These are phyloP conservation scores for Stenopsyche tienmushanensis DNA, from an alignment of 1,140 invertebrate genomes.

Conservation along the genomic window DNA sequence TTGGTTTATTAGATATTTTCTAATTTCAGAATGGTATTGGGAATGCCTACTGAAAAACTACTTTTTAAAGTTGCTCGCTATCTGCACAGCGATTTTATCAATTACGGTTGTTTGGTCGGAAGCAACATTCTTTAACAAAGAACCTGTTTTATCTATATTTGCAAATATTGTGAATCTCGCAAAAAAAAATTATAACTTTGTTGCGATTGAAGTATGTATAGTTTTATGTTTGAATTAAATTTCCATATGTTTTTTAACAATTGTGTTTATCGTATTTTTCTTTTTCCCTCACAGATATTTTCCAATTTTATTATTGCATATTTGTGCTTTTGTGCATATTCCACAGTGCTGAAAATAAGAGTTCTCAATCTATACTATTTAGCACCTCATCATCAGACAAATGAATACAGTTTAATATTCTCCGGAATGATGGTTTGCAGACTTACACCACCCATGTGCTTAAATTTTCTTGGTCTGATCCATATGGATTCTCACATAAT, in stretches of 20 bases:
- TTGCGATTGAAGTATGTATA: slow-evolving; percentile 84
- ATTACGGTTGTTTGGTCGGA: slow-evolving; percentile 97
- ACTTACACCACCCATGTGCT: slow-evolving; percentile 95
- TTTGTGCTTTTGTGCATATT: slow-evolving; percentile 96
- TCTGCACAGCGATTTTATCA: slow-evolving; percentile 78
- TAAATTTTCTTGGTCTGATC: slow-evolving; percentile 96
- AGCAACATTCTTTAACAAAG: slow-evolving; percentile 93
- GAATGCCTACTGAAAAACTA: slow-evolving; percentile 79
- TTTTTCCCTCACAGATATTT: no score
- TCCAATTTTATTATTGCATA: slow-evolving; percentile 91
- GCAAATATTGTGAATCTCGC: slow-evolving; percentile 87
- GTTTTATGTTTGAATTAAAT: slow-evolving; percentile 11
- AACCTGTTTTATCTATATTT: slow-evolving; percentile 91
- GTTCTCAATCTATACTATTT: slow-evolving; percentile 97
- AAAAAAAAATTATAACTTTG: slow-evolving; percentile 84
- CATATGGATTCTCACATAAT: slow-evolving; percentile 98
- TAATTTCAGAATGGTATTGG: slow-evolving; percentile 91
- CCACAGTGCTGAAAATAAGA: slow-evolving; percentile 93
- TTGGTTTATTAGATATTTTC: slow-evolving; percentile 40
- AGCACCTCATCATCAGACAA: slow-evolving; percentile 95
- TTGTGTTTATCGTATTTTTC: slow-evolving; percentile 43
- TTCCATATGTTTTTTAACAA: background rate
- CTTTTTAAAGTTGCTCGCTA: slow-evolving; percentile 70
- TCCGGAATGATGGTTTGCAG: slow-evolving; percentile 97
- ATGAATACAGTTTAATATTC: slow-evolving; percentile 98